Conservation (phyloP, 2,888 invertebrate species). For the Himalopsyche anomala region DNA sequence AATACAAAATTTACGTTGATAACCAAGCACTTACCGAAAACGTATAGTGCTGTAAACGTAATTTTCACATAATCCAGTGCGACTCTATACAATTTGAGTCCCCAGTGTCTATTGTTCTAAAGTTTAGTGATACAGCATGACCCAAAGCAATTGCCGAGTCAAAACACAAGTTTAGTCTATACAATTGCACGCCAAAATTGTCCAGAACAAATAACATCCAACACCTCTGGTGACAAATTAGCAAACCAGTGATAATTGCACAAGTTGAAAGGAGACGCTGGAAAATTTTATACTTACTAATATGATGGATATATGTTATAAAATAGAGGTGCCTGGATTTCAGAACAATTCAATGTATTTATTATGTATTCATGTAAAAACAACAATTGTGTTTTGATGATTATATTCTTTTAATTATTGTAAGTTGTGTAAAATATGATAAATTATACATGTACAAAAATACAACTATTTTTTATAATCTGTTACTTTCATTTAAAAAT, state of each 20-base stretch:
- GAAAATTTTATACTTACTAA: not conserved
- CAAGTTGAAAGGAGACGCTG: not conserved
- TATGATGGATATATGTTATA: not conserved
- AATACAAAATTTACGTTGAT: not conserved
- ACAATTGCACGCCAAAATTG: constrained; percentile 38
- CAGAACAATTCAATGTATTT: too few species aligned
- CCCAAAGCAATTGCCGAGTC: constrained; percentile 42
- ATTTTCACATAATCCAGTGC: constrained; percentile 35
- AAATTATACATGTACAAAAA: too few species aligned
- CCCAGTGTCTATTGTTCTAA: constrained; percentile 36
- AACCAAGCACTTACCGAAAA: not conserved
- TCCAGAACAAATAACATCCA: constrained; percentile 27
- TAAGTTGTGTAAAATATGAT: too few species aligned
- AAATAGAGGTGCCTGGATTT: not conserved
- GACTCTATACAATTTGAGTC: constrained; percentile 40
- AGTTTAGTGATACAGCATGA: constrained; percentile 43
- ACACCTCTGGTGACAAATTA: constrained; percentile 38
- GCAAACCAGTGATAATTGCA: constrained; percentile 15
- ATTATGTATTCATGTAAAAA: too few species aligned
- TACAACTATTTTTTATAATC: too few species aligned
- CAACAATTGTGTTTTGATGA: too few species aligned
- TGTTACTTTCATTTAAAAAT: too few species aligned
- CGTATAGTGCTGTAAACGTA: constrained; percentile 25
- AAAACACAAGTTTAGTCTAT: constrained; percentile 42
- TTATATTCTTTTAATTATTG: too few species aligned